phyloP scores from a whole-genome alignment of 1,140 invertebrate genomes.

The Brachionus paranguensis region DNA sequence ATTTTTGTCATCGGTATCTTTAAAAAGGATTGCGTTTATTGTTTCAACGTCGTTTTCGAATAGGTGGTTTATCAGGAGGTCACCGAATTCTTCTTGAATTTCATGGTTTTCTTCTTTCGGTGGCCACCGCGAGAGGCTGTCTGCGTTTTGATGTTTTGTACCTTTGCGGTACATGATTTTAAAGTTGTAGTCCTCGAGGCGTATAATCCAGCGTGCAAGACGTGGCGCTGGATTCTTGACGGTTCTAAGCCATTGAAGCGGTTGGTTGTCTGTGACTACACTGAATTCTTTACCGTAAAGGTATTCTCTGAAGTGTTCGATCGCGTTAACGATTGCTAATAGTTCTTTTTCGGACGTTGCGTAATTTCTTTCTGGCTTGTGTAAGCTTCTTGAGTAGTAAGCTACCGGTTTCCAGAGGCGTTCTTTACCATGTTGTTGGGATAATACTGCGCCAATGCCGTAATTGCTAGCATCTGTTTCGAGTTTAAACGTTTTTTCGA shows the following conservation, averaged over 20 bases:
- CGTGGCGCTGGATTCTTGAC: slow-evolving; percentile 52
- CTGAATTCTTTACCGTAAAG: slow-evolving; percentile 57
- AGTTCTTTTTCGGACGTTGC: slow-evolving; percentile 56
- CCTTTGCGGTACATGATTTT: slow-evolving; percentile 14
- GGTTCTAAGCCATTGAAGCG: slow-evolving; percentile 50
- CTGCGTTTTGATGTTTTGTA: background rate
- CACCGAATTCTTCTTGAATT: background rate
- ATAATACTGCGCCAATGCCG: background rate
- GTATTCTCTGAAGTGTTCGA: slow-evolving; percentile 57
- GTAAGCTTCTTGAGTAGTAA: background rate
- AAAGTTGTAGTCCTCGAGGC: background rate
- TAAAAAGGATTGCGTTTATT: background rate
- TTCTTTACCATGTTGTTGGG: background rate
- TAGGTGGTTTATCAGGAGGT: background rate
- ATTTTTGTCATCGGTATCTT: background rate
- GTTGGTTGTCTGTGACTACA: slow-evolving; percentile 58
- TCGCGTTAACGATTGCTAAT: slow-evolving; percentile 56
- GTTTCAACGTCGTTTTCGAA: background rate
- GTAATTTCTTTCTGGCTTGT: slow-evolving; percentile 55
- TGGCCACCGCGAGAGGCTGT: background rate
- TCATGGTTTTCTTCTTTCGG: background rate
- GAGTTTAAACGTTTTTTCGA: background rate
- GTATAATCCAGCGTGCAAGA: slow-evolving; percentile 43
- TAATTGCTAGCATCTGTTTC: background rate
- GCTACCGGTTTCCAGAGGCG: background rate